These are phyloP conservation scores for Aleiodes alternator DNA, from an alignment of 2,888 invertebrate genomes.

Conservation along the genomic window DNA sequence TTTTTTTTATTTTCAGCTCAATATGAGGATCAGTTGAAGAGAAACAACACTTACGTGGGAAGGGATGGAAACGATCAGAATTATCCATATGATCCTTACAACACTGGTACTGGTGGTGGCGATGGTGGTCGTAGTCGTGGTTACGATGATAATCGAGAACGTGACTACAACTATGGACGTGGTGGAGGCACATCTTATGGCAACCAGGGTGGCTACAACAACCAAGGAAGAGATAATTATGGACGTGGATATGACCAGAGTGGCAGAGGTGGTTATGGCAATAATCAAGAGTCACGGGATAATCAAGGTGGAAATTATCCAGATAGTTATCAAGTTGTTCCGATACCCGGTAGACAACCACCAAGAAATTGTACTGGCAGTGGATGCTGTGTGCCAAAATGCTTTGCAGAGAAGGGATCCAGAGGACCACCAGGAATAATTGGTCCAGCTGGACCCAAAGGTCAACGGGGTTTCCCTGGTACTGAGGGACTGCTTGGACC, in stretches of 20 bases:
- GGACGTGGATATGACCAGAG: slow-evolving; percentile 37
- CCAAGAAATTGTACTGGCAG: slow-evolving; percentile 80
- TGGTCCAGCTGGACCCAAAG: slow-evolving; percentile 85
- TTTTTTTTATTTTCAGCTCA: neutral
- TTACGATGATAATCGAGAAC: neutral
- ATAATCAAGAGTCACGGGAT: slow-evolving; percentile 37
- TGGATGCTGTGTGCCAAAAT: slow-evolving; percentile 88
- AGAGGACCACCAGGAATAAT: slow-evolving; percentile 85
- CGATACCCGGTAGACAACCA: slow-evolving; percentile 76
- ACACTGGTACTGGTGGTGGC: slow-evolving; percentile 4
- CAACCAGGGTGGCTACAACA: slow-evolving; percentile 21
- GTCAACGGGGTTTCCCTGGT: slow-evolving; percentile 88
- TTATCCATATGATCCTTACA: slow-evolving; percentile 20
- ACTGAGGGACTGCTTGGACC: slow-evolving; percentile 90
- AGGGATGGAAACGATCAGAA: slow-evolving; percentile 1
- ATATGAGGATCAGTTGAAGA: slow-evolving; percentile 36
- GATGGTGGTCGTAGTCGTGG: slow-evolving; percentile 1
- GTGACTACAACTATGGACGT: neutral
- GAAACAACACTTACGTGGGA: slow-evolving; percentile 23
- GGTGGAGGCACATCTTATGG: slow-evolving; percentile 3
- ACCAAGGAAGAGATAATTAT: slow-evolving; percentile 45
- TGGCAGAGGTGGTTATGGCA: slow-evolving; percentile 53
- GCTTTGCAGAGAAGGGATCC: slow-evolving; percentile 91
- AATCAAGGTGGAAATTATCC: slow-evolving; percentile 63
- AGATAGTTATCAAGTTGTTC: slow-evolving; percentile 76